A percentile compares a stretch with the other conserved stretches of the same genome.
These are phyloP conservation scores for Silurus meridionalis DNA, from an alignment of 2,113 vertebrate species.

Conservation along the genomic window DNA sequence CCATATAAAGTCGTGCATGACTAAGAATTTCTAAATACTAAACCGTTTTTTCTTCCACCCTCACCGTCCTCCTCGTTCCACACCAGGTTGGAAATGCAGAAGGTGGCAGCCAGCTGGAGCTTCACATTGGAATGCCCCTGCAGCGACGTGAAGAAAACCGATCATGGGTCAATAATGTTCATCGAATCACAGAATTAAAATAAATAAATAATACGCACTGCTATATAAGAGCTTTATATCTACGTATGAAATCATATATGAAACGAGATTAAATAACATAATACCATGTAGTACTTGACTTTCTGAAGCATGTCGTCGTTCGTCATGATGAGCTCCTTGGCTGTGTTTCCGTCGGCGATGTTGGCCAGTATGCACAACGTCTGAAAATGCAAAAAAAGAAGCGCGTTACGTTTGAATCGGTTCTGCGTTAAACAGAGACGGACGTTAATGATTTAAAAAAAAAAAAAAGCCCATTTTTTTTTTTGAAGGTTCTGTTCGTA, in stretches of 20 bases:
- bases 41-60: constrained; percentile 34
- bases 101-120: constrained; percentile 94
- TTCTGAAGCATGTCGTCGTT: constrained; percentile 98
- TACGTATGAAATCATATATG: too few species aligned
- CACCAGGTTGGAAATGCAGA: constrained; percentile 96
- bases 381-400: constrained; percentile 66
- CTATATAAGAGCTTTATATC: too few species aligned
- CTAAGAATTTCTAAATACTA: neutral
- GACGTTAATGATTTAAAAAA: too few species aligned
- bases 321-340: constrained; percentile 97
- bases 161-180: neutral
- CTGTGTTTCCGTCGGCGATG: constrained; percentile 94
- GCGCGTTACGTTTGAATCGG: neutral
- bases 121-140: constrained; percentile 97
- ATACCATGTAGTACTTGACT: constrained; percentile 97
- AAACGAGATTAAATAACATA: too few species aligned
- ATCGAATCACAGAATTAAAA: neutral
- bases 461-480: too few species aligned
- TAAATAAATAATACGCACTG: neutral
- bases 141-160: constrained; percentile 5
- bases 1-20: too few species aligned
- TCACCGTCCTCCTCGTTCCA: constrained; percentile 99
- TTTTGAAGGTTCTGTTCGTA: constrained; percentile 58
- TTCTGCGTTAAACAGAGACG: neutral
- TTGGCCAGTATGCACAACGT: constrained; percentile 96